These are phyloP conservation scores for Nanorana parkeri DNA, from an alignment of 2,113 vertebrate genomes.

Conservation along the genomic window DNA sequence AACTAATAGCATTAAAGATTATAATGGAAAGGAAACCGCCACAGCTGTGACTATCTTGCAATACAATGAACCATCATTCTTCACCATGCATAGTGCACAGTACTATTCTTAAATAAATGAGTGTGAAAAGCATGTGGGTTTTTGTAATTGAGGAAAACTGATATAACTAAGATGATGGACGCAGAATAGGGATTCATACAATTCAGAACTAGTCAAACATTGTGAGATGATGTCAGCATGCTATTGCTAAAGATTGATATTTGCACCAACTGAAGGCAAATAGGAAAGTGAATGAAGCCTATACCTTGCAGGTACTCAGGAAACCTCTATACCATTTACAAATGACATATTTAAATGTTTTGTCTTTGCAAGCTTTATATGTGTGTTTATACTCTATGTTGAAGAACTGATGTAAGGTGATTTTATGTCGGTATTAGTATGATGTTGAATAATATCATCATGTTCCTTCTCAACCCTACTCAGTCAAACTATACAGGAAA, in stretches of 20 bases:
- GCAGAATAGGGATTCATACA: background rate
- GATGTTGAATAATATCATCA: background rate
- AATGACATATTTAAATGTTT: background rate
- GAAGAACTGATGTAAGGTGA: background rate
- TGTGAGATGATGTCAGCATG: background rate
- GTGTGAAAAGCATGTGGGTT: too few species aligned
- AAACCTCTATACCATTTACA: background rate
- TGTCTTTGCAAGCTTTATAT: background rate
- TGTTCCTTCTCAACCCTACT: background rate
- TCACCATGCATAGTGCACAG: too few species aligned
- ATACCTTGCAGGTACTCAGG: background rate
- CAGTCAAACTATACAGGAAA: too few species aligned
- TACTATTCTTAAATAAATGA: too few species aligned
- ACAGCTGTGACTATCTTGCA: too few species aligned
- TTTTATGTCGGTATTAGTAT: background rate
- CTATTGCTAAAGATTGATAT: constrained; percentile 5
- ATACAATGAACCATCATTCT: too few species aligned
- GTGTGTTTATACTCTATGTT: background rate
- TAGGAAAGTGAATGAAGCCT: background rate
- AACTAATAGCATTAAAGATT: too few species aligned
- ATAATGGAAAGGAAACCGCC: too few species aligned
- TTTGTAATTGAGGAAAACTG: too few species aligned
- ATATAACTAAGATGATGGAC: too few species aligned
- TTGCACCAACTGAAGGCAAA: constrained; percentile 1
- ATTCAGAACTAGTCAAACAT: background rate